These are phyloP conservation scores for Neuroterus valhalla DNA, from an alignment of 1,140 invertebrate species.

Conservation along the genomic window DNA sequence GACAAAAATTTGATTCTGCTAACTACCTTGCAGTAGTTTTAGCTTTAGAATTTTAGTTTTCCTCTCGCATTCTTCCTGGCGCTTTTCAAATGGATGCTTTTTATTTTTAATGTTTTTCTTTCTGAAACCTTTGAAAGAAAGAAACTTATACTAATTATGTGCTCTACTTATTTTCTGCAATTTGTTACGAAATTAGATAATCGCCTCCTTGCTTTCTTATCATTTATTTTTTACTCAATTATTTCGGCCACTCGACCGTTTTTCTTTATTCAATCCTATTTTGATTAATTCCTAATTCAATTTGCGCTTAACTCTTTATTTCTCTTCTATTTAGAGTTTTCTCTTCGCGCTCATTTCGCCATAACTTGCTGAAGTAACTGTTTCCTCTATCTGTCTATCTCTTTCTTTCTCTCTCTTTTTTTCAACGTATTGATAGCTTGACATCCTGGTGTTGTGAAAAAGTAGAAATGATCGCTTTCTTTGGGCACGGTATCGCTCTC, in stretches of 20 bases:
- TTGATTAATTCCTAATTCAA: constrained; percentile 43
- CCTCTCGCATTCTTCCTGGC: too few species aligned
- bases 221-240: not conserved
- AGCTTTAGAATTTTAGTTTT: too few species aligned
- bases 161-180: too few species aligned
- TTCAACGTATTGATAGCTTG: constrained; percentile 69
- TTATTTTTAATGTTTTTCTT: too few species aligned
- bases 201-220: not conserved
- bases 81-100: too few species aligned
- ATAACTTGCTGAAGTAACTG: constrained; percentile 46
- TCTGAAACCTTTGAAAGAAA: too few species aligned
- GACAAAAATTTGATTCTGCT: too few species aligned
- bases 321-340: constrained; percentile 50
- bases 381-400: constrained; percentile 51
- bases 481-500: constrained; percentile 69
- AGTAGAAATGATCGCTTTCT: constrained; percentile 70
- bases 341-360: constrained; percentile 42
- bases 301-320: constrained; percentile 52
- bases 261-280: constrained; percentile 29
- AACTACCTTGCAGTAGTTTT: too few species aligned
- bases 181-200: not conserved
- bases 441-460: constrained; percentile 72
- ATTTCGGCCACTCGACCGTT: constrained; percentile 51
- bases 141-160: too few species aligned
- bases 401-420: constrained; percentile 49